Evolutionary conservation across 2,113 vertebrate species (phyloP), one percentile per base, ranked within the genome.

Genomic region (Equus quagga): DNA sequence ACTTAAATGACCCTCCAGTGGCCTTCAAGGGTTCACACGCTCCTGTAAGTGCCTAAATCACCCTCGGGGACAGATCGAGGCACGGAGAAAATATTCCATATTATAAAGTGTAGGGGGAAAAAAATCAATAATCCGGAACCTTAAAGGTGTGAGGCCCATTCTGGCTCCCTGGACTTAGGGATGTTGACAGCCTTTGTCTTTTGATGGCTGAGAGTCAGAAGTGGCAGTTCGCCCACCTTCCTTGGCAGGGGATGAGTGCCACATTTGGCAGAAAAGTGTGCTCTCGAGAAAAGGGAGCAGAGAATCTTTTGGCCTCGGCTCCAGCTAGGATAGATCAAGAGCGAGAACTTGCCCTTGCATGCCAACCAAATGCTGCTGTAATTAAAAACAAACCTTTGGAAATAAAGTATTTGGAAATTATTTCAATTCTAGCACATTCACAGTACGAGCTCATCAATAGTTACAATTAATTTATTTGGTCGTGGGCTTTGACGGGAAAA

Each of bases 381-480:
- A 98, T 92, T 96, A 97, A 98, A 98, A 96, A 94, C 91, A 98
- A 89, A 44, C 81, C 93, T 97, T 97, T 96, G 98, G 98, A 98
- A 98, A 98, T 73, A 97, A 98, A 96, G 69, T 19, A 19, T 97
- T 73, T 92, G 97, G 92, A 98, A 46, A 49, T 89, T 33, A 33
- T 94, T 87, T 86, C 21, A 23, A 95, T 97, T 98, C 96, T 76
- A 97, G 72, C 81, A 96, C 64, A 73, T 96, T 89, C 72, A 87
- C 58, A 85, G 87, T 60, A 65, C 3, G 9, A 97, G 58, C 49
- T 78, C 79, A 96, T 98, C 97, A 97, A 97, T 93, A 97, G 92
- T 93, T 33, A 82, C 28, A 36, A 95, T 96, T 81, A 79, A 96
- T 97, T 95, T 91, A 94, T 85, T 96, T 98, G 72, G 84, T 92